Conservation (phyloP, 1,140 invertebrate genomes). For the Lepidurus apus region DNA sequence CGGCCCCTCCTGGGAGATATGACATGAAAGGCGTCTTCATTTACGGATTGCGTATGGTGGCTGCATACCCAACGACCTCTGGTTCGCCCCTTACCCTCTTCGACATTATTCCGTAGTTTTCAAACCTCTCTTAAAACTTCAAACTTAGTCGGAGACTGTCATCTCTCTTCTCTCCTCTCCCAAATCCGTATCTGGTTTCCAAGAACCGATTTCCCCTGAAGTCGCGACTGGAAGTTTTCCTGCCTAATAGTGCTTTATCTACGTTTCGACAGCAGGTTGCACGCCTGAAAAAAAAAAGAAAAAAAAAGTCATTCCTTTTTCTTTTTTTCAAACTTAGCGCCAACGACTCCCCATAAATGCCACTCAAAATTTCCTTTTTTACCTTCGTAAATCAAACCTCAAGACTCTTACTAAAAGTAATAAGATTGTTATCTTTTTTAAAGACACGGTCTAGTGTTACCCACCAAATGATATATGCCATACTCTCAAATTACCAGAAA, state of each 20-base stretch:
- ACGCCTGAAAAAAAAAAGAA: too few relatives aligned
- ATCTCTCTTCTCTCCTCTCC: too few relatives aligned
- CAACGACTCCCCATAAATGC: not conserved
- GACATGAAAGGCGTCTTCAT: slow-evolving; percentile 18
- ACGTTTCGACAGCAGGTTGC: not conserved
- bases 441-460: too few relatives aligned
- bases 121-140: not conserved
- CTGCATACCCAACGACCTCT: not conserved
- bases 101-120: not conserved
- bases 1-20: not conserved
- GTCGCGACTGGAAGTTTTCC: not conserved
- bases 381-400: too few relatives aligned
- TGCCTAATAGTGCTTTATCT: not conserved
- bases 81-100: not conserved
- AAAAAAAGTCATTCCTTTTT: too few relatives aligned
- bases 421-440: too few relatives aligned
- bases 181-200: too few relatives aligned
- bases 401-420: too few relatives aligned
- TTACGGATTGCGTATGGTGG: slow-evolving; percentile 10
- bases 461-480: not conserved
- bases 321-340: not conserved
- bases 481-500: too few relatives aligned
- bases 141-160: not conserved
- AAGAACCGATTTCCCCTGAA: too few relatives aligned
- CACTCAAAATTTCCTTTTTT: too few relatives aligned